Evolutionary conservation across 2,888 invertebrate genomes (phyloP).

Genomic region (Acanthacorydalis orientalis): DNA sequence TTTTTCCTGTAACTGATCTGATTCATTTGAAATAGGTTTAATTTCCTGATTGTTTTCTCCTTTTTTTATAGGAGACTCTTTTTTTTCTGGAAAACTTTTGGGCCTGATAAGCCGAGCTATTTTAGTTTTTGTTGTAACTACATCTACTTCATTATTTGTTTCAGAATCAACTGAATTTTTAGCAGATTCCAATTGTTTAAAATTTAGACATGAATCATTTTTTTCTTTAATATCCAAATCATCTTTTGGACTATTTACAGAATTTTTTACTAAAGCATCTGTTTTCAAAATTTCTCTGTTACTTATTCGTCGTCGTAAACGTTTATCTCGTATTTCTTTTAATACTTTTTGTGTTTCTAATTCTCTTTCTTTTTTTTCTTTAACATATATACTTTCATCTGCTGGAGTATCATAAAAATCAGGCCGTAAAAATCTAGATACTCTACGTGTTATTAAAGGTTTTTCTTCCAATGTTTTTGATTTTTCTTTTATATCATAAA

Average conservation of each 20-base stretch:
- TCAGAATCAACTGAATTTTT: neutral
- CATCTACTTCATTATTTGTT: conserved; percentile 1
- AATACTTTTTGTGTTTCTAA: conserved; percentile 49
- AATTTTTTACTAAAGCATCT: neutral
- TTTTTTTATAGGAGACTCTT: conserved; percentile 20
- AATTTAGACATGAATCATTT: neutral
- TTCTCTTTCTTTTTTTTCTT: conserved; percentile 45
- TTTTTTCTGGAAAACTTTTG: conserved; percentile 36
- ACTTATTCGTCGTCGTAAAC: conserved; percentile 18
- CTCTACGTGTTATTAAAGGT: conserved; percentile 36
- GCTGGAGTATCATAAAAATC: conserved; percentile 59
- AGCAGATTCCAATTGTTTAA: neutral
- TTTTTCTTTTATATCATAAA: neutral
- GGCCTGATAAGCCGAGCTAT: conserved; percentile 34
- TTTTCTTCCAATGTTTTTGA: conserved; percentile 7
- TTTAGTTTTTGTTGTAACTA: conserved; percentile 18
- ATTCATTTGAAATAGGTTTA: neutral
- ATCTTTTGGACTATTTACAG: neutral
- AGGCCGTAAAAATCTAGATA: conserved; percentile 58
- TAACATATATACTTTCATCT: conserved; percentile 47
- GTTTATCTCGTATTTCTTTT: conserved; percentile 48
- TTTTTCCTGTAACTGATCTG: neutral
- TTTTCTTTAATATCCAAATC: neutral
- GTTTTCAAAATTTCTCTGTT: neutral
- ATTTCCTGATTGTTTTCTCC: conserved; percentile 18